Evolutionary conservation across 2,113 vertebrate species (phyloP), one percentile per base, ranked within the genome.

Genomic region (Bagarius yarrelli): DNA sequence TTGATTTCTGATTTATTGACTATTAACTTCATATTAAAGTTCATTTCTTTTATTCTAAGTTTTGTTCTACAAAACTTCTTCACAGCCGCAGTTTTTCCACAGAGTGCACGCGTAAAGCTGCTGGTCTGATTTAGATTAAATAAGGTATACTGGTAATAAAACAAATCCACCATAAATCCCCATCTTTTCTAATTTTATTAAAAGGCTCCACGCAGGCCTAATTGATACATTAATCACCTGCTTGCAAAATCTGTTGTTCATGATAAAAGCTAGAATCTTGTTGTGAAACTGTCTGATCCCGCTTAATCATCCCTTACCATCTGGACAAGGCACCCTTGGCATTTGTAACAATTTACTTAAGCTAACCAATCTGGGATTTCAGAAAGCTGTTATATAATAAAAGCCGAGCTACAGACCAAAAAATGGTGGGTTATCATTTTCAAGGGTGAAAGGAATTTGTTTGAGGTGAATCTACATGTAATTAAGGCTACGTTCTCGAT

Each of bases 301-400:
- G 40, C 66, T 71, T 40, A 56, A 71, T 71, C 78, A 60, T n/a
- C 55, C 78, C 40, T 44, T 50, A 72, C 78, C 60, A 59, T 80
- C 78, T 71, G 78, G 34, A 36, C 67, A 30, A 11, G 57, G 63
- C 78, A 79, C 77, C 50, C 61, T 34, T 61, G 59, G 53, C 34
- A 57, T 79, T 40, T 70, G 52, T 70, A 79, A 79, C 64, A 79
- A 47, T 70, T 50, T 59, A 70, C 66, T 53, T 70, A 70, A 44
- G 23, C 78, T 70, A 25, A 67, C 64, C 60, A 52, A 64, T 55
- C 44, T 70, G 66, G 78, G 32, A 32, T 44, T 70, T n/a, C 19
- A 1, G 14, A 52, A 78, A 34, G 50, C 18, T 23, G 50, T 34
- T 66, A 53, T 52, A 66, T 59, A 55, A 55, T 55, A 23, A 73